These are phyloP conservation scores for Dendrocincla fuliginosa DNA, from an alignment of 2,797 vertebrate species.

Conservation along the genomic window DNA sequence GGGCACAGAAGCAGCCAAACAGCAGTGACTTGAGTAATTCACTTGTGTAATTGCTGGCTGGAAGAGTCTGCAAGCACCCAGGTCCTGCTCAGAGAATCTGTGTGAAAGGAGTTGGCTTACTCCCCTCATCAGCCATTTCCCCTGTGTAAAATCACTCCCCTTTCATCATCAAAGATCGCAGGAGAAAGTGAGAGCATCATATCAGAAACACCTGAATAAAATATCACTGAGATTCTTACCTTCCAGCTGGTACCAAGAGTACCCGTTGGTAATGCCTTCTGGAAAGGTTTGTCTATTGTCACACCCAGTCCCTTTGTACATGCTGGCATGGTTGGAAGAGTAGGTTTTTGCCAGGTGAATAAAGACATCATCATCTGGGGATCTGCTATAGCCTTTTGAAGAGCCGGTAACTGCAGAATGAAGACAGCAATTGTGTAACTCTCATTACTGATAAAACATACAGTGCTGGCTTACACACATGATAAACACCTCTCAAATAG, in stretches of 20 bases:
- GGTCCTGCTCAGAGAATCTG: neutral
- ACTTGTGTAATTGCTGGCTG: neutral
- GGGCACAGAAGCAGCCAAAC: neutral
- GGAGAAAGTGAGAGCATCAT: neutral
- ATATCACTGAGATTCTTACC: constrained; percentile 71
- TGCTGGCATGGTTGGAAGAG: constrained; percentile 82
- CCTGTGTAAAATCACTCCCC: neutral
- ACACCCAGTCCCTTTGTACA: constrained; percentile 80
- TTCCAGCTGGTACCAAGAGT: constrained; percentile 86
- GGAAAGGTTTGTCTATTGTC: constrained; percentile 68
- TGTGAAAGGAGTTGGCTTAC: fast-evolving
- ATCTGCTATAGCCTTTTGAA: constrained; percentile 70
- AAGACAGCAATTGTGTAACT: neutral
- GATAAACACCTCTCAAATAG: neutral
- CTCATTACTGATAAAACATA: neutral
- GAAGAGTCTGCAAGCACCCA: neutral
- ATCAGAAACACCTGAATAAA: neutral
- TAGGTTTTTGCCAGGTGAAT: constrained; percentile 89
- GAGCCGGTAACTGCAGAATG: constrained; percentile 62
- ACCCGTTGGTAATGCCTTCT: constrained; percentile 89
- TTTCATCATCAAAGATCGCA: neutral
- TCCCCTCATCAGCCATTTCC: neutral
- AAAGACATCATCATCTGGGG: constrained; percentile 90
- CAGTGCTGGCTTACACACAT: neutral
- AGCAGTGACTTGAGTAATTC: neutral